These are phyloP conservation scores for Nasonia oneida DNA, from an alignment of 2,888 invertebrate genomes.

Conservation along the genomic window DNA sequence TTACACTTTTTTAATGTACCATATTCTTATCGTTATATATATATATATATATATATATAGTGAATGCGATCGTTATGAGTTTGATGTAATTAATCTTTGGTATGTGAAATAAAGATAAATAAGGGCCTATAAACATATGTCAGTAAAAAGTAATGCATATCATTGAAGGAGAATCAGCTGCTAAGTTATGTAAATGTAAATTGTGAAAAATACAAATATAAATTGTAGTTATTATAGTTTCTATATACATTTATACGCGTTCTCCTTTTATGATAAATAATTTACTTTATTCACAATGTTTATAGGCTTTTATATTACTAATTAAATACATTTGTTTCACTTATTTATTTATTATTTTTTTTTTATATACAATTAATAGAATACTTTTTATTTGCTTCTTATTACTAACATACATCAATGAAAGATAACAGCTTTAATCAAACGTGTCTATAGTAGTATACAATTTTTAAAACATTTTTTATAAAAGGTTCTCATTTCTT, in stretches of 20 bases:
- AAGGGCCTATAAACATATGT: conserved; percentile 53
- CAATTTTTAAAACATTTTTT: conserved; percentile 30
- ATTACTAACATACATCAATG: conserved; percentile 42
- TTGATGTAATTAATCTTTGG: conserved; percentile 70
- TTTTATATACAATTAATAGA: conserved; percentile 23
- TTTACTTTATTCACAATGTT: conserved; percentile 53
- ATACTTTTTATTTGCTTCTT: conserved; percentile 26
- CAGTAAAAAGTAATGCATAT: conserved; percentile 42
- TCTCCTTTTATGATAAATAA: conserved; percentile 54
- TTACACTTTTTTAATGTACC: conserved; percentile 66
- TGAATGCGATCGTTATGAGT: conserved; percentile 71
- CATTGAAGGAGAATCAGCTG: conserved; percentile 52
- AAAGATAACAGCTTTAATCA: not conserved
- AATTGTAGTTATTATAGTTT: conserved; percentile 53
- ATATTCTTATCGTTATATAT: conserved; percentile 70
- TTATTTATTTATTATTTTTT: conserved; percentile 40
- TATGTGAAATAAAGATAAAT: conserved; percentile 66
- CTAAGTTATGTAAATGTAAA: conserved; percentile 56
- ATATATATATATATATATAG: conserved; percentile 69
- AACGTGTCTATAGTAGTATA: conserved; percentile 35
- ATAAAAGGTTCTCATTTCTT: conserved; percentile 35
- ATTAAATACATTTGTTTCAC: conserved; percentile 42
- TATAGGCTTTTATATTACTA: conserved; percentile 52
- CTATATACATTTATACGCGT: conserved; percentile 47
- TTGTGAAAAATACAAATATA: conserved; percentile 50